phyloP scores from a whole-genome alignment of 2,797 vertebrate species.

The Lepidocolaptes lacrymiger region DNA sequence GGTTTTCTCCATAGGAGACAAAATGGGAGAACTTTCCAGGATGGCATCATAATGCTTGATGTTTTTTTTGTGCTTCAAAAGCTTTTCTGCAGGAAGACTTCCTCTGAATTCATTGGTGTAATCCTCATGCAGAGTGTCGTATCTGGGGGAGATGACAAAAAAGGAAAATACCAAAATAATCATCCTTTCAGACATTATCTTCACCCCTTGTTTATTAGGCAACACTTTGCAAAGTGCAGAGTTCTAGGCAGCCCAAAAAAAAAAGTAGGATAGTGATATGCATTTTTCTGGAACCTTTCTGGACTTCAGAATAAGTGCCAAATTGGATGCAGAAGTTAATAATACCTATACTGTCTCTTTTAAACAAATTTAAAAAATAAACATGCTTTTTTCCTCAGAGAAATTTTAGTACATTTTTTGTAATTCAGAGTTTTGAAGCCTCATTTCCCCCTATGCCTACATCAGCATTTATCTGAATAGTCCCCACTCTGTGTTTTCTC shows the following conservation, averaged over 20 bases:
- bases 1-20: conserved; percentile 77
- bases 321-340: background rate
- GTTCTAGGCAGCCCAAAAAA: background rate
- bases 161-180: background rate
- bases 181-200: background rate
- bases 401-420: background rate
- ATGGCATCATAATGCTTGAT: conserved; percentile 84
- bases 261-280: accelerated
- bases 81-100: conserved; percentile 83
- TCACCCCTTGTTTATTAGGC: background rate
- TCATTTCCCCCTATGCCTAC: accelerated
- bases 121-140: conserved; percentile 80
- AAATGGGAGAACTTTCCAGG: conserved; percentile 76
- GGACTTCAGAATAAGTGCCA: background rate
- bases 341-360: background rate
- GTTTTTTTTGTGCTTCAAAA: conserved; percentile 82
- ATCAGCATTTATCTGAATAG: background rate
- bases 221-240: background rate
- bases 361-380: background rate
- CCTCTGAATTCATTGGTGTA: conserved; percentile 72
- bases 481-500: background rate
- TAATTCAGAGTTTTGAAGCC: background rate
- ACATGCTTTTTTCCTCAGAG: background rate
- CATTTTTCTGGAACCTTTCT: background rate
- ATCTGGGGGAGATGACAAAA: conserved; percentile 73